Evolutionary conservation across 2,888 invertebrate genomes (phyloP).

Genomic region (Lamellibrachia satsuma): DNA sequence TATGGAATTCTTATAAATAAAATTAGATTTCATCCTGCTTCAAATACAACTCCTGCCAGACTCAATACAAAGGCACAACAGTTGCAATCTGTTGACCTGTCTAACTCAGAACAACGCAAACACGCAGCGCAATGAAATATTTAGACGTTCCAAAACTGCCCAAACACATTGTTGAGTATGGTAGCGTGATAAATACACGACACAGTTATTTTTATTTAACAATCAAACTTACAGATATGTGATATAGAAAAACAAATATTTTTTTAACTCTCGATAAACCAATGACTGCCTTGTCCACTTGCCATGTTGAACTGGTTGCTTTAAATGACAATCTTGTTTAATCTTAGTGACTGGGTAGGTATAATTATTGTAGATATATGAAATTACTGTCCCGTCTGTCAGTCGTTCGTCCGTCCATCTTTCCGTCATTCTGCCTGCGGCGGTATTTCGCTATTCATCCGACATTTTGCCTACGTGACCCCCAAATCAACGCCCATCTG

Average conservation of each 20-base stretch:
- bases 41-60: not conserved
- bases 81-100: not conserved
- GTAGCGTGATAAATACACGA: not conserved
- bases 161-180: not conserved
- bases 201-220: too few relatives aligned
- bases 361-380: not conserved
- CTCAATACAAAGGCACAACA: not conserved
- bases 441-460: not conserved
- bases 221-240: too few relatives aligned
- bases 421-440: not conserved
- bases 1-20: not conserved
- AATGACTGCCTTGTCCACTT: too few relatives aligned
- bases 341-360: too few relatives aligned
- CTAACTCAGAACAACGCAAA: not conserved
- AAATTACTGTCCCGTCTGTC: not conserved
- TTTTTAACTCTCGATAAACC: too few relatives aligned
- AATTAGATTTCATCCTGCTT: not conserved
- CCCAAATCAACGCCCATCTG: not conserved
- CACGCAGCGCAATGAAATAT: not conserved
- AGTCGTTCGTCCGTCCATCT: not conserved
- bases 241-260: too few relatives aligned
- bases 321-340: too few relatives aligned
- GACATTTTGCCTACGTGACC: not conserved
- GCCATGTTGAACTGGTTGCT: too few relatives aligned
- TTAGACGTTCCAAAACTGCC: not conserved